phyloP scores from a whole-genome alignment of 2,888 invertebrate species.

The Drosophila emarginata region DNA sequence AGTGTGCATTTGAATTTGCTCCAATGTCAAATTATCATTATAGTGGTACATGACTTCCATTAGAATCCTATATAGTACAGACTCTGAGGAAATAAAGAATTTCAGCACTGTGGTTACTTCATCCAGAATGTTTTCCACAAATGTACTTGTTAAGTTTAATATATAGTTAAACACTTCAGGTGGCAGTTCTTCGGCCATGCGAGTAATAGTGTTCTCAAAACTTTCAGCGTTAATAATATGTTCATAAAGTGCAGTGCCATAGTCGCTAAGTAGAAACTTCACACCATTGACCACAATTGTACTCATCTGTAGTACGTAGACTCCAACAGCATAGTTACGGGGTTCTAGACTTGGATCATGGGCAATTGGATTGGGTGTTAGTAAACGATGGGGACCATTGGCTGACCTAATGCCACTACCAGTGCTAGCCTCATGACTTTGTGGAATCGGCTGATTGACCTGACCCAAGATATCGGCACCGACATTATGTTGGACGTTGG shows the following conservation, averaged over 20 bases:
- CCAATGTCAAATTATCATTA: fast-evolving
- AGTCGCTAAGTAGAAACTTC: slow-evolving; percentile 17
- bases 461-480: slow-evolving; percentile 69
- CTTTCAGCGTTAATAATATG: slow-evolving; percentile 52
- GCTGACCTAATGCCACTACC: background rate
- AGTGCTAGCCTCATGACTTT: slow-evolving; percentile 8
- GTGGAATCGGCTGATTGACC: slow-evolving; percentile 69
- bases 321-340: slow-evolving; percentile 30
- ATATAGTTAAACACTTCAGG: slow-evolving; percentile 34
- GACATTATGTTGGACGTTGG: slow-evolving; percentile 73
- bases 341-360: slow-evolving; percentile 22
- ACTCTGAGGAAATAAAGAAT: slow-evolving; percentile 62
- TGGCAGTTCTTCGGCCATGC: slow-evolving; percentile 41
- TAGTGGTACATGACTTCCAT: slow-evolving; percentile 37
- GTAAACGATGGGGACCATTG: slow-evolving; percentile 12
- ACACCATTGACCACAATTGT: slow-evolving; percentile 37
- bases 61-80: slow-evolving; percentile 60
- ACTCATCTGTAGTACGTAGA: slow-evolving; percentile 32
- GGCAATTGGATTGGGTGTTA: slow-evolving; percentile 13
- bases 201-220: slow-evolving; percentile 50
- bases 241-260: slow-evolving; percentile 37
- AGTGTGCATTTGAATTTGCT: slow-evolving; percentile 13
- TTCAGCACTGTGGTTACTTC: slow-evolving; percentile 38
- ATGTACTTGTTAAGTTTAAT: slow-evolving; percentile 51
- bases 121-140: slow-evolving; percentile 43